Evolutionary conservation across 2,797 vertebrate species (phyloP).

Genomic region (Crossoptilon crossoptilon): DNA sequence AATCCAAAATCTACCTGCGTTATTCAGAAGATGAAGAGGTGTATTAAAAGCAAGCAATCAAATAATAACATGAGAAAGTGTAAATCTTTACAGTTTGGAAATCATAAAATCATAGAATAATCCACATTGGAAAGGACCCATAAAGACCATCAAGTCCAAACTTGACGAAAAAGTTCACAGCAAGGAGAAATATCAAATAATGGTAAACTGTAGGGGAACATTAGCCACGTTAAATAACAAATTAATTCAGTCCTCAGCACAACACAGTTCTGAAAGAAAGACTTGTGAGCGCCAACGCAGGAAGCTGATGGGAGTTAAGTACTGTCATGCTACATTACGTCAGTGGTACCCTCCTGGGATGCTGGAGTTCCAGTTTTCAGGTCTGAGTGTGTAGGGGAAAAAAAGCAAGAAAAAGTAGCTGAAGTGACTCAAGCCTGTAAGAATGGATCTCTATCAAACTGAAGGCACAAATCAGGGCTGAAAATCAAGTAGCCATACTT

Average conservation of each 20-base stretch:
- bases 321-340: constrained; percentile 47
- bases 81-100: neutral
- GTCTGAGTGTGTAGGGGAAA: neutral
- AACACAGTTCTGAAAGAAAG: neutral
- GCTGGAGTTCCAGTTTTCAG: constrained; percentile 53
- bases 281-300: neutral
- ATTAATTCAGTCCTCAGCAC: neutral
- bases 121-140: no score
- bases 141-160: no score
- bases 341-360: constrained; percentile 56
- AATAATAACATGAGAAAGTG: neutral
- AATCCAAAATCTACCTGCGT: neutral
- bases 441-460: constrained; percentile 18
- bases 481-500: neutral
- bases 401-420: constrained; percentile 13
- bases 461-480: neutral
- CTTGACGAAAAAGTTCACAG: neutral
- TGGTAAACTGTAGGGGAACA: neutral
- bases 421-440: neutral
- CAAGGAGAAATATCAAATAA: neutral
- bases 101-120: no score
- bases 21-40: neutral
- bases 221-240: neutral
- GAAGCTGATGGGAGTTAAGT: constrained; percentile 4
- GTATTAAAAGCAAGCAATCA: neutral